Evolutionary conservation across 2,888 invertebrate genomes (phyloP).

Genomic region (Arge pagana): DNA sequence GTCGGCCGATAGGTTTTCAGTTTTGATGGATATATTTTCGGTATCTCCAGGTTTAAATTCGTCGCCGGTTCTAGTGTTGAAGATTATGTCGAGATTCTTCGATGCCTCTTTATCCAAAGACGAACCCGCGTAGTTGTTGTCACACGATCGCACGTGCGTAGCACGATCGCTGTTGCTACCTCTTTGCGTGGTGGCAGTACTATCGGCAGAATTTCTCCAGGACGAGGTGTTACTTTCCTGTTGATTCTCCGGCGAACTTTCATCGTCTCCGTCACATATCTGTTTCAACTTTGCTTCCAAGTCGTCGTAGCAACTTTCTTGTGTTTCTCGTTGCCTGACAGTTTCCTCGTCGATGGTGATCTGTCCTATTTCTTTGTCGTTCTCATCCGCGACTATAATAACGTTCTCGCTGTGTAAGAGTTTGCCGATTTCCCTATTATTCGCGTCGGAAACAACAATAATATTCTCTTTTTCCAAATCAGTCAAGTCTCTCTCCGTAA

Average conservation of each 20-base stretch:
- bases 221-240: background rate
- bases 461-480: slow-evolving; percentile 32
- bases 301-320: slow-evolving; percentile 43
- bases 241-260: background rate
- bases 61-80: slow-evolving; percentile 33
- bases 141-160: too few relatives aligned
- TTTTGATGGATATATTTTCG: too few relatives aligned
- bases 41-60: too few relatives aligned
- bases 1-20: too few relatives aligned
- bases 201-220: background rate
- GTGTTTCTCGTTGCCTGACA: slow-evolving; percentile 22
- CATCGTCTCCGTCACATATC: slow-evolving; percentile 36
- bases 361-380: slow-evolving; percentile 30
- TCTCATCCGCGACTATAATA: slow-evolving; percentile 26
- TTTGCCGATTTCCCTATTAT: slow-evolving; percentile 32
- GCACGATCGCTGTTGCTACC: too few relatives aligned
- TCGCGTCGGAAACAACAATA: slow-evolving; percentile 36
- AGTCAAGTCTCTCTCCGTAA: slow-evolving; percentile 24
- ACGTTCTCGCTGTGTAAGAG: slow-evolving; percentile 29
- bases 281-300: slow-evolving; percentile 45
- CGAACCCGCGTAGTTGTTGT: slow-evolving; percentile 13
- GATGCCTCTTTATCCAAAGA: slow-evolving; percentile 19
- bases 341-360: slow-evolving; percentile 15
- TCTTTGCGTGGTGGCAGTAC: too few relatives aligned
- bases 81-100: slow-evolving; percentile 37